A percentile compares a stretch with the other conserved stretches of the same genome.
Evolutionary conservation across 2,888 invertebrate genomes (phyloP).

Genomic region (Fragum sueziense): DNA sequence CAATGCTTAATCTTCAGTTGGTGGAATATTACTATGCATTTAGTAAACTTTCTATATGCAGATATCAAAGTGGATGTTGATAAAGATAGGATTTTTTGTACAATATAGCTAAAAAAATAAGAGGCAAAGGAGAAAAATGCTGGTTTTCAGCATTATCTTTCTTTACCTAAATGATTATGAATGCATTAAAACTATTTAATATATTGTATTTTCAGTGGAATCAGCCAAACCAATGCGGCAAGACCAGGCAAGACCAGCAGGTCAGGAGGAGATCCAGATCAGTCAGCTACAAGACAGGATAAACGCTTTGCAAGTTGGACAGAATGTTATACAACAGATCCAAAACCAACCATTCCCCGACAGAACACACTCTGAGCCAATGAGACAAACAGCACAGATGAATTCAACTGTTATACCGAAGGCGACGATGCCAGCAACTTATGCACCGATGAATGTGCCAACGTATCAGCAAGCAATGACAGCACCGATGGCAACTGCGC

Average conservation of each 20-base stretch:
- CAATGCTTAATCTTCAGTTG: background rate
- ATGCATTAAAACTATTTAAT: too few relatives aligned
- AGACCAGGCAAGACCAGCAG: background rate
- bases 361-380: background rate
- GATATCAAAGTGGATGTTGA: too few relatives aligned
- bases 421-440: background rate
- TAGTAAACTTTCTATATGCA: too few relatives aligned
- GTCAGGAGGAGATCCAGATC: background rate
- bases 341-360: background rate
- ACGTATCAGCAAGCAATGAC: background rate
- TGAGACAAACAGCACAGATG: background rate
- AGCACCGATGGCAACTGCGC: background rate
- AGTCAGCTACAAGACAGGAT: background rate
- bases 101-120: too few relatives aligned
- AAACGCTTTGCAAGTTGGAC: conserved; percentile 1
- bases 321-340: background rate
- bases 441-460: background rate
- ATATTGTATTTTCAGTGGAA: conserved; percentile 1
- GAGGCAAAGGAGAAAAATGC: too few relatives aligned
- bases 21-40: too few relatives aligned
- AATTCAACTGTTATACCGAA: background rate
- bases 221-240: background rate
- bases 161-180: too few relatives aligned
- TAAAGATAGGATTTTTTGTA: too few relatives aligned
- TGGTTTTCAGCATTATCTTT: too few relatives aligned